phyloP scores from a whole-genome alignment of 2,888 invertebrate genomes.

The Xiphydria camelus region DNA sequence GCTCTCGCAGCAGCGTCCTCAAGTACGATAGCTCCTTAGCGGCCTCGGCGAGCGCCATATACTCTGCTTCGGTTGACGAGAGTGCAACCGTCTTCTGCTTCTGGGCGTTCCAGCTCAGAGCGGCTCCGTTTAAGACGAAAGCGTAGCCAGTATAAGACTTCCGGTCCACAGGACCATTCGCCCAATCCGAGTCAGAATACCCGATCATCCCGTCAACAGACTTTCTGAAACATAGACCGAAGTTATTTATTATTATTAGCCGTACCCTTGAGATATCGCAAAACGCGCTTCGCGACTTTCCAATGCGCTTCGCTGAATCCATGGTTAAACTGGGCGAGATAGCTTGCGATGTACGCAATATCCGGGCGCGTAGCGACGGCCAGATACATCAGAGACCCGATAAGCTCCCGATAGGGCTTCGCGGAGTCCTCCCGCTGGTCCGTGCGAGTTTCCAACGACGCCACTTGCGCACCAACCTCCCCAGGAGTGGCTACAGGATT shows the following conservation, averaged over 20 bases:
- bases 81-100: slow-evolving; percentile 32
- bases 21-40: slow-evolving; percentile 32
- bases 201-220: too few relatives aligned
- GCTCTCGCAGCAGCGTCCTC: too few relatives aligned
- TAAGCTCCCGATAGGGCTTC: slow-evolving; percentile 16
- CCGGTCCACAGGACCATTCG: slow-evolving; percentile 26
- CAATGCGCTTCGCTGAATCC: slow-evolving; percentile 15
- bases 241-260: slow-evolving; percentile 4
- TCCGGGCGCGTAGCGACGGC: slow-evolving; percentile 17
- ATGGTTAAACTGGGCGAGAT: slow-evolving; percentile 12
- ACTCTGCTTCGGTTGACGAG: slow-evolving; percentile 39
- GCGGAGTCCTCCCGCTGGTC: too few relatives aligned
- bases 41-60: slow-evolving; percentile 33
- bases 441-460: too few relatives aligned
- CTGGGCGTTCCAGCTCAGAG: slow-evolving; percentile 37
- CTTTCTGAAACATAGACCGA: slow-evolving; percentile 6
- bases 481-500: slow-evolving; percentile 7
- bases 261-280: slow-evolving; percentile 19
- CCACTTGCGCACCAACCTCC: slow-evolving; percentile 2
- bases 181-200: slow-evolving; percentile 19
- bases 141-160: slow-evolving; percentile 35
- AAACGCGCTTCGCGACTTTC: slow-evolving; percentile 15
- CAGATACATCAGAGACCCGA: slow-evolving; percentile 17
- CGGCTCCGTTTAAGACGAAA: slow-evolving; percentile 28
- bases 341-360: slow-evolving; percentile 13